phyloP scores from a whole-genome alignment of 2,888 invertebrate genomes.

The Himalopsyche tibetana region DNA sequence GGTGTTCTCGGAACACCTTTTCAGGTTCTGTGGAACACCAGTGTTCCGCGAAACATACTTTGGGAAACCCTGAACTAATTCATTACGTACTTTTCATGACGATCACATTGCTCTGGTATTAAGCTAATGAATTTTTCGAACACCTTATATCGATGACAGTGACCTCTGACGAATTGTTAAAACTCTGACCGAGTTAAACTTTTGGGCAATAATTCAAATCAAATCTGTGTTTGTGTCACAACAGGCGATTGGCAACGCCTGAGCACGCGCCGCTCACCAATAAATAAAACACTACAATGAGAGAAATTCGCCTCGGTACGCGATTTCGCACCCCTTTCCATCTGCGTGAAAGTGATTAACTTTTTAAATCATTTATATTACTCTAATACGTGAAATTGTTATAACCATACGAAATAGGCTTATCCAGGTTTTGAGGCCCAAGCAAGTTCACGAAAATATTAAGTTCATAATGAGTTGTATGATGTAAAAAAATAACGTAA shows the following conservation, averaged over 20 bases:
- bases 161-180: constrained; percentile 10
- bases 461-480: too few relatives aligned
- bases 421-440: too few relatives aligned
- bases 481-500: too few relatives aligned
- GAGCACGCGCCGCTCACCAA: neutral
- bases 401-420: too few relatives aligned
- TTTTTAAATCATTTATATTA: neutral
- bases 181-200: constrained; percentile 21
- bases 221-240: constrained; percentile 20
- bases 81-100: too few relatives aligned
- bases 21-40: too few relatives aligned
- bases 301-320: neutral
- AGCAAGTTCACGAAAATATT: too few relatives aligned
- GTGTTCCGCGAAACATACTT: too few relatives aligned
- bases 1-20: too few relatives aligned
- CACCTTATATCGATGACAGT: neutral
- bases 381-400: too few relatives aligned
- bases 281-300: constrained; percentile 31
- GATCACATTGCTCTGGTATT: too few relatives aligned
- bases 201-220: constrained; percentile 12
- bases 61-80: too few relatives aligned
- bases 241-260: constrained; percentile 17
- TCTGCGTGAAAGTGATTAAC: neutral
- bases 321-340: neutral
- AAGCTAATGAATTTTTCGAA: neutral